Conservation (phyloP, 1,140 invertebrate species). For the Pseudobourletiella spinata region DNA sequence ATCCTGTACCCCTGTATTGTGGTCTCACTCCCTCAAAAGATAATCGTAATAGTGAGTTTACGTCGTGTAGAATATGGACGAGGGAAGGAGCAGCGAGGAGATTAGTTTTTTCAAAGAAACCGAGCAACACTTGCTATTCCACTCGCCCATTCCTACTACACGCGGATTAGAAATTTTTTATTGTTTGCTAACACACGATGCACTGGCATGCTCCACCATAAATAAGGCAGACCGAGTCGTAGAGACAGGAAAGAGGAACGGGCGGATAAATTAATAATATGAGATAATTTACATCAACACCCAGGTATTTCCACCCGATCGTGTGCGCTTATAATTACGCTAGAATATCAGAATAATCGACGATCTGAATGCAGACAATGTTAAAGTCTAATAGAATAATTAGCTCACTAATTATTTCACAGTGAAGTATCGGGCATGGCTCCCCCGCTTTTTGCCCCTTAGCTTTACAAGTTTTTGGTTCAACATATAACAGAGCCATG, state of each 20-base stretch:
- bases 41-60: no score
- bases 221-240: no score
- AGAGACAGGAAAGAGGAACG: neutral
- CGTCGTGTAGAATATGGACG: no score
- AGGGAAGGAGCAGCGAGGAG: no score
- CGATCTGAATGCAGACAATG: conserved; percentile 10
- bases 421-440: conserved; percentile 19
- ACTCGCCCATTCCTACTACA: no score
- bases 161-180: no score
- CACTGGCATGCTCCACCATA: neutral
- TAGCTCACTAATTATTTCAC: conserved; percentile 17
- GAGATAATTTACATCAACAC: conserved; percentile 5
- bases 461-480: neutral
- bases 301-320: neutral
- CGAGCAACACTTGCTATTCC: no score
- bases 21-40: no score
- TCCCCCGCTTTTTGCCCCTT: neutral
- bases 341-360: conserved; percentile 1
- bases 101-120: neutral
- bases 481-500: no score
- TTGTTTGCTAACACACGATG: neutral
- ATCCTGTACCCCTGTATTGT: no score
- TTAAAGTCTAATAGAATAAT: conserved; percentile 24
- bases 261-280: neutral
- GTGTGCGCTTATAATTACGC: neutral